Evolutionary conservation across 2,888 invertebrate genomes (phyloP), one percentile per base, ranked within the genome.

Genomic region (Diadegma fenestrale): DNA sequence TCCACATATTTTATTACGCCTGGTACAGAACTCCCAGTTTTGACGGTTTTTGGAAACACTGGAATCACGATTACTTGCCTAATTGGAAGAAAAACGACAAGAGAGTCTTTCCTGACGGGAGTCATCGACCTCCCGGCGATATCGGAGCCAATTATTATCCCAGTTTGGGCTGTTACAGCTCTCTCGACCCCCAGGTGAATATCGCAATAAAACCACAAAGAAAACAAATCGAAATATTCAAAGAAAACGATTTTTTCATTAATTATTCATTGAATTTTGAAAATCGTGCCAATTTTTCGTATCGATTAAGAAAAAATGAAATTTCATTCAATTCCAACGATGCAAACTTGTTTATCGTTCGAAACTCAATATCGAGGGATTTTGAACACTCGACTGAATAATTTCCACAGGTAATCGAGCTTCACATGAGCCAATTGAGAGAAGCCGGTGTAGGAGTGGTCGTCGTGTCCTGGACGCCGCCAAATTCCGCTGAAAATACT

Each of bases 391-490:
- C 26, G 0, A 51, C 26, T 2, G 26, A 5, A 4, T 5, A 45
- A 92, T 0, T 94, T 2, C 78, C 93, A 7, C 93, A 91, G 75
- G 93, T 95, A 48, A 93, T 96, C 48, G 93, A 94, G 33, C 93
- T 94, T 75, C 96, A 96, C 88, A 95, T 96, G 94, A 93, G 94
- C 87, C 95, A 96, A 91, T 94, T 96, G 17, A 94, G 94, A 68
- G 94, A 94, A 64, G 94, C 95, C 69, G 96, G 96, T 73, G 94
- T 96, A 84, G 96, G 96, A 79, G 96, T 96, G 12, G 89, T 96
- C 3, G 94, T 95, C 4, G 94, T 95, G 14, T 95, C 94, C 41
- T 96, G 94, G 96, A 95, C 94, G 86, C 95, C 95, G 26, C 94
- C 94, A 12, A 93, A 90, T 41, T 88, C 91, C 17, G 88, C 88